Evolutionary conservation across 1,140 invertebrate genomes (phyloP).

Genomic region (Anoplolepis gracilipes): DNA sequence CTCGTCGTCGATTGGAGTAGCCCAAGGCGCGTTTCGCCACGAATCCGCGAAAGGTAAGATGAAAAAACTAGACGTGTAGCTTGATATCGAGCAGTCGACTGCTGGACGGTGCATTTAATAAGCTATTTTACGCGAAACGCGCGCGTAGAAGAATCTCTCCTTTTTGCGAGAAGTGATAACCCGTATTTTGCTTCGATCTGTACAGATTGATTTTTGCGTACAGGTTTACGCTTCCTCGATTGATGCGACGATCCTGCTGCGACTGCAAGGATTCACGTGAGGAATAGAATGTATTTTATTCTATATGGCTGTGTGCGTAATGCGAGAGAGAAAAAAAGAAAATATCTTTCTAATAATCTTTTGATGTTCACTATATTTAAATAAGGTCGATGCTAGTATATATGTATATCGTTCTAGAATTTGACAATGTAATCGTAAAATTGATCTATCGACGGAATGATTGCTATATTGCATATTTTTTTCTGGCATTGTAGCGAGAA

Average conservation of each 20-base stretch:
- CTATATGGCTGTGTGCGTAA: constrained; percentile 22
- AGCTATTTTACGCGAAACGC: constrained; percentile 1
- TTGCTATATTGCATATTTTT: not conserved
- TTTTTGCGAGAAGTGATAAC: not conserved
- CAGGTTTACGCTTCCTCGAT: not conserved
- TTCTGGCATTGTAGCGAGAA: not conserved
- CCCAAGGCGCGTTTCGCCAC: not conserved
- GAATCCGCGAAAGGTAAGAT: constrained; percentile 18
- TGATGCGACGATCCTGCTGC: constrained; percentile 31
- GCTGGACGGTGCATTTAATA: constrained; percentile 32
- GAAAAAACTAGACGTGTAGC: constrained; percentile 24
- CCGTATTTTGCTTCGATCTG: constrained; percentile 49
- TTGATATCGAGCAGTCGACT: constrained; percentile 40
- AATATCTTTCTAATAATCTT: not conserved
- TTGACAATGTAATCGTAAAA: constrained; percentile 24
- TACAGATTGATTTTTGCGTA: constrained; percentile 57
- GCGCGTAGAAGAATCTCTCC: constrained; percentile 1
- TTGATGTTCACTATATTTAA: constrained; percentile 26
- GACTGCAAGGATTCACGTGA: constrained; percentile 46
- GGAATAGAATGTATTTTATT: constrained; percentile 2
- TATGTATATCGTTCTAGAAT: constrained; percentile 24
- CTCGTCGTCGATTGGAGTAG: not conserved
- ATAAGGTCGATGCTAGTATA: constrained; percentile 19
- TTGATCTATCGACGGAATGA: not conserved
- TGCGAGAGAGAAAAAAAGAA: constrained; percentile 6